Evolutionary conservation across 2,888 invertebrate species (phyloP), one percentile per base, ranked within the genome.

Genomic region (Axea sp.): DNA sequence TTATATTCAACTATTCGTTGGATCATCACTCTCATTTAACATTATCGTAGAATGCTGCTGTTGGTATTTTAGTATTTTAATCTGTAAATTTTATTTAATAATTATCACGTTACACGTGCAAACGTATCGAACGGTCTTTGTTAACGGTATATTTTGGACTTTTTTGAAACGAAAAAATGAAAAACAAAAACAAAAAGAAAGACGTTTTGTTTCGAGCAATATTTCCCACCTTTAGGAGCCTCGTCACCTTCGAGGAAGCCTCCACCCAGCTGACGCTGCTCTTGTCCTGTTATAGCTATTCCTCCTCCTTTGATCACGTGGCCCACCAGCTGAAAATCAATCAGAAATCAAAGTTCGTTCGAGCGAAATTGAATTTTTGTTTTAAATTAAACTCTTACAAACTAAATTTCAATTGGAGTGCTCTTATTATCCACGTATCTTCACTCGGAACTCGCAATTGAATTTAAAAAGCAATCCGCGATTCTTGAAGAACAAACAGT

Each of bases 281-380:
- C 92, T 84, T 94, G 93, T 2, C 95, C 95, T 2, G 93, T 92
- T 73, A 93, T 92, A 0, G 93, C 91, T 22, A 92, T 88, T 43
- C 95, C 95, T 43, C 93, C 92, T 6, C 93, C 92, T 79, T 93
- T 93, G 80, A 95, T 92, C 15, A 91, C 89, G 83, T 94, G 93
- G 0, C 93, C 93, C 2, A 95, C 94, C 78, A 95, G 89, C 95
- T 95, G 88, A 28, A 89, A 88, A 43, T 26, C 5, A 26, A 64
- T 33, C 7, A 11, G 2, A 53, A 65, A 30, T 43, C 26, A 31
- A 17, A 37, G 11, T 9, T 43, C 9, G 19, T 28, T 39, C 26
- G 3, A 14, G 1, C 11, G 1, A 2, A 15, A 17, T 19, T 0
- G 14, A 8, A 14, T 15, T 15, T 19, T 14, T 4, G 1, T 28